phyloP scores from a whole-genome alignment of 2,113 vertebrate species.

The Tursiops truncatus region DNA sequence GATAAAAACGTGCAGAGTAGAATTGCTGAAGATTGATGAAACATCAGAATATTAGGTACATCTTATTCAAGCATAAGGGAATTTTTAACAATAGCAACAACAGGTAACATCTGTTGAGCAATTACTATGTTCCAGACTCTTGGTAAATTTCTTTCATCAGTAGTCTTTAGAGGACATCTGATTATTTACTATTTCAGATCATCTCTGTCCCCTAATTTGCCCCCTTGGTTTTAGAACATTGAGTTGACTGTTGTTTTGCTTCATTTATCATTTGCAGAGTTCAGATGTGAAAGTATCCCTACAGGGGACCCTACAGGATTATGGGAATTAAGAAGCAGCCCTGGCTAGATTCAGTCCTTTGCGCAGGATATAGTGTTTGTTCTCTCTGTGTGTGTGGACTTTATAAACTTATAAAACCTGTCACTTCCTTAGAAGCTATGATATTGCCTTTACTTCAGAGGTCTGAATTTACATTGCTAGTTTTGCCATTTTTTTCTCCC shows the following conservation, averaged over 20 bases:
- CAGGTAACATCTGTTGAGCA: not conserved
- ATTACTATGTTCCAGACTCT: not conserved
- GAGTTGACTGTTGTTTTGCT: not conserved
- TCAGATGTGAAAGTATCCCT: not conserved
- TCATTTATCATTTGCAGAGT: not conserved
- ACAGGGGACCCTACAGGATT: fast-evolving
- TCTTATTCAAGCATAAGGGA: not conserved
- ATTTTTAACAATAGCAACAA: not conserved
- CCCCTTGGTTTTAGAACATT: not conserved
- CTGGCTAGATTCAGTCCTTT: not conserved
- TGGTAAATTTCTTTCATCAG: not conserved
- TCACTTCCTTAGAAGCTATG: not conserved
- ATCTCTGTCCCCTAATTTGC: not conserved
- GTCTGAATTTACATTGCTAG: not conserved
- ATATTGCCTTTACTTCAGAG: not conserved
- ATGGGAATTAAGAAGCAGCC: not conserved
- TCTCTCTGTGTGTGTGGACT: not conserved
- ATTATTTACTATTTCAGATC: not conserved
- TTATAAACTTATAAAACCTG: not conserved
- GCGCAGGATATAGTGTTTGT: no score
- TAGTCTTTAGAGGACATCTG: not conserved
- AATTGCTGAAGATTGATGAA: not conserved
- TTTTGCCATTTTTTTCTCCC: not conserved
- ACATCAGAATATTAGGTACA: not conserved
- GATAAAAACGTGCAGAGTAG: not conserved